phyloP scores from a whole-genome alignment of 2,888 invertebrate species.

The Heliconius ethilla region DNA sequence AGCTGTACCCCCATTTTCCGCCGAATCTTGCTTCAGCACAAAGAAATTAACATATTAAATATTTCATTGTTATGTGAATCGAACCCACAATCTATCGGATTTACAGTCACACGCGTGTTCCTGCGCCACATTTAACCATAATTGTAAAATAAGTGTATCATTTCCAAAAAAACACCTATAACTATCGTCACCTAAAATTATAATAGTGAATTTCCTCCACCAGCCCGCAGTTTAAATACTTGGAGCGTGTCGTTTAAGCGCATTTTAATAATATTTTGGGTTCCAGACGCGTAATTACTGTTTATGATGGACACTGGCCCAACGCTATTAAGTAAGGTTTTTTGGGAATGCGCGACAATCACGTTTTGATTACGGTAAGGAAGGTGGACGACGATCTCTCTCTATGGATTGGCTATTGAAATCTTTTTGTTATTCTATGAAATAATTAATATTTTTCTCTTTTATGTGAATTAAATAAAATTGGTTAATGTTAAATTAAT shows the following conservation, averaged over 20 bases:
- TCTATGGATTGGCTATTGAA: conserved; percentile 24
- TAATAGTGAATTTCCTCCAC: conserved; percentile 37
- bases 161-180: conserved; percentile 37
- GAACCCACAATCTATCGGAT: no score
- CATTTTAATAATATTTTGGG: conserved; percentile 79
- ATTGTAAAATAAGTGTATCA: conserved; percentile 34
- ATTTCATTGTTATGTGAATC: no score
- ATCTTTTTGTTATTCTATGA: conserved; percentile 10
- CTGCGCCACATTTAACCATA: not conserved
- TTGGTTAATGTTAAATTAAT: not conserved
- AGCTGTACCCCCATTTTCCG: no score
- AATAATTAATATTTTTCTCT: conserved; percentile 5
- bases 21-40: no score
- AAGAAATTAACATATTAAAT: no score
- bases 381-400: conserved; percentile 64
- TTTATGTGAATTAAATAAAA: not conserved
- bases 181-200: conserved; percentile 45
- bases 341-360: conserved; percentile 76
- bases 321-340: conserved; percentile 76
- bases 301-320: conserved; percentile 77
- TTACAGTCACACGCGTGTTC: no score
- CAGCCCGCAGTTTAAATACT: conserved; percentile 42
- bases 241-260: conserved; percentile 70
- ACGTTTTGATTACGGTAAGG: conserved; percentile 75
- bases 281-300: conserved; percentile 74